A percentile compares a stretch with the other conserved stretches of the same genome.
Conservation (phyloP, 2,797 vertebrate species). For the Chromobotia macracanthus region DNA sequence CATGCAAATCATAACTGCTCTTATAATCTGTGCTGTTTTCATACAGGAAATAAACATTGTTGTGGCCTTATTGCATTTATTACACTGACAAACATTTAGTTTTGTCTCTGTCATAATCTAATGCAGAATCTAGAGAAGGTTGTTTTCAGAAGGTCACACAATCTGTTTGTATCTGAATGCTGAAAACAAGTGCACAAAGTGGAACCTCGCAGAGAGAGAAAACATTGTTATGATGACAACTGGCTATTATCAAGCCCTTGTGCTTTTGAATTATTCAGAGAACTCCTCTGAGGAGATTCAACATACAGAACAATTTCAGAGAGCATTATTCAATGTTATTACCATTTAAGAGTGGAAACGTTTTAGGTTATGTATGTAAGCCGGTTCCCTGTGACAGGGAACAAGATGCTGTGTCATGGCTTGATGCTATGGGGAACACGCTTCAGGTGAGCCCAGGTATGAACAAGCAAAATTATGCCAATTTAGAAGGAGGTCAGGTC, state of each 20-base stretch:
- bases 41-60: not conserved
- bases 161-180: slow-evolving; percentile 48
- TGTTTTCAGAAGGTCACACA: slow-evolving; percentile 35
- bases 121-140: slow-evolving; percentile 18
- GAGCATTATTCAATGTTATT: slow-evolving; percentile 31
- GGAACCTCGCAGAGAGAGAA: not conserved
- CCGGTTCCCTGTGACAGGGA: too few species aligned
- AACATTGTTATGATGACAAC: slow-evolving; percentile 31
- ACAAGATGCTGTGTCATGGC: too few species aligned
- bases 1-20: not conserved
- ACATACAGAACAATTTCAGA: slow-evolving; percentile 21
- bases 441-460: too few species aligned
- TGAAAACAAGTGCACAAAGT: slow-evolving; percentile 27
- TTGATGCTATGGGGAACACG: too few species aligned
- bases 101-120: slow-evolving; percentile 23
- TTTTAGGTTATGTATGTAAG: too few species aligned
- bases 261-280: slow-evolving; percentile 53
- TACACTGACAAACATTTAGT: not conserved
- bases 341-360: not conserved
- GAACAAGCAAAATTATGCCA: too few species aligned
- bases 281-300: slow-evolving; percentile 13
- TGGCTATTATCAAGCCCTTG: slow-evolving; percentile 30
- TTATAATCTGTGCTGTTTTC: not conserved
- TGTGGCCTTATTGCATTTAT: not conserved
- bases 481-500: too few species aligned